Conservation (phyloP, 2,888 invertebrate species). For the Dasypogon diadema region DNA sequence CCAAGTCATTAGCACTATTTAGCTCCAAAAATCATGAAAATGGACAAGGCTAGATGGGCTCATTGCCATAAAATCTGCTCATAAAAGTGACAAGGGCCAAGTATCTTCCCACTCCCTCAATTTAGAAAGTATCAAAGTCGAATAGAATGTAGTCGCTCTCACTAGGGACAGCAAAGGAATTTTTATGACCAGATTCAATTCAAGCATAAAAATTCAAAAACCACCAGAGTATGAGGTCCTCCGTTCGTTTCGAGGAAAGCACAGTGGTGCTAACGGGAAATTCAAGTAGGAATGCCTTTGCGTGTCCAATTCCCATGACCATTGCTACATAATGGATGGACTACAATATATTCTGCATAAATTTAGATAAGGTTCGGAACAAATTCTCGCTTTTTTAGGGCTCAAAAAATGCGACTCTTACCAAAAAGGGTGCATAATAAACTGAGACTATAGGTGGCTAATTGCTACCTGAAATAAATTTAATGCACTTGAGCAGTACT, state of each 20-base stretch:
- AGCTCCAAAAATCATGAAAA: slow-evolving; percentile 1
- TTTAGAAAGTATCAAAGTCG: not conserved
- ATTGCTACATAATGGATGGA: slow-evolving; percentile 46
- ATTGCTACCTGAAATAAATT: slow-evolving; percentile 11
- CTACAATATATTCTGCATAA: slow-evolving; percentile 50
- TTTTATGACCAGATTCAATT: slow-evolving; percentile 14
- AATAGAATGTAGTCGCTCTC: slow-evolving; percentile 16
- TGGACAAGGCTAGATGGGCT: slow-evolving; percentile 4
- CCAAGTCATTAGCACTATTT: not conserved
- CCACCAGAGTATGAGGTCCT: not conserved
- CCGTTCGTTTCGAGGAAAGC: not conserved
- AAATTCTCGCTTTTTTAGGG: slow-evolving; percentile 31
- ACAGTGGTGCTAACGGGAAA: slow-evolving; percentile 2
- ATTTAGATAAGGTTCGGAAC: slow-evolving; percentile 48
- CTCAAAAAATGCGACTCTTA: not conserved
- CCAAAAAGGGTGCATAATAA: slow-evolving; percentile 33
- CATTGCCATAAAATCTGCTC: slow-evolving; percentile 30
- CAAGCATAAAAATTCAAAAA: slow-evolving; percentile 13
- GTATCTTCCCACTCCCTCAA: not conserved
- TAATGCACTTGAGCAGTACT: not conserved
- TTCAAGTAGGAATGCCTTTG: slow-evolving; percentile 43
- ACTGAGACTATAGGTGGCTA: slow-evolving; percentile 41
- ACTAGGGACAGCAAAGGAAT: slow-evolving; percentile 27
- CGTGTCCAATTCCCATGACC: slow-evolving; percentile 50
- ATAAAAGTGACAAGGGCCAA: slow-evolving; percentile 14